These are phyloP conservation scores for Drosophila recens DNA, from an alignment of 2,888 invertebrate species.

Conservation along the genomic window DNA sequence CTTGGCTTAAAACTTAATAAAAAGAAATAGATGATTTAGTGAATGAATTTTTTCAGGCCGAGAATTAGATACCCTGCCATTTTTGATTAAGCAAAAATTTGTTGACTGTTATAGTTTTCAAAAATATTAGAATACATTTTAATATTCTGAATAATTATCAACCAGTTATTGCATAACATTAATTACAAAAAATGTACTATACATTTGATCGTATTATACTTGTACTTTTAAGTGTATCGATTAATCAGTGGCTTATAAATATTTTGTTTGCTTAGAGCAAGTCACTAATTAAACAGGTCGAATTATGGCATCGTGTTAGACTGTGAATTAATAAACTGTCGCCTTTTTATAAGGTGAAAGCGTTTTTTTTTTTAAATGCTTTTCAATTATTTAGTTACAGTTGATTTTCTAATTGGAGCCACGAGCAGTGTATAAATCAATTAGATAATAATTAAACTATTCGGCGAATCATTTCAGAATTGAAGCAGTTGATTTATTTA, in stretches of 20 bases:
- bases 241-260: not conserved
- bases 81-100: not conserved
- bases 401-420: slow-evolving; percentile 26
- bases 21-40: not conserved
- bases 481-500: slow-evolving; percentile 27
- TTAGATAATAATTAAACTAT: not conserved
- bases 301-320: not conserved
- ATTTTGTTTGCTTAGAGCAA: slow-evolving; percentile 3
- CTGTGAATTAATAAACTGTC: slow-evolving; percentile 5
- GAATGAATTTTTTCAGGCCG: too few species aligned
- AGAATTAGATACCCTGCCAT: not conserved
- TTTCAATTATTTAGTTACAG: not conserved
- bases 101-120: too few species aligned
- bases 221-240: not conserved
- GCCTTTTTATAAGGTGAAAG: slow-evolving; percentile 17
- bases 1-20: not conserved
- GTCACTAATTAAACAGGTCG: slow-evolving; percentile 25
- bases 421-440: slow-evolving; percentile 9
- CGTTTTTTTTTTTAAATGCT: slow-evolving; percentile 2
- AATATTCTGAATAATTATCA: not conserved
- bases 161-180: slow-evolving; percentile 15
- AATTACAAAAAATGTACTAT: not conserved
- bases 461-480: not conserved
- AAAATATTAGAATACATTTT: not conserved
- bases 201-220: not conserved